Evolutionary conservation across 92 coral and sea anemone species (phyloP).

Genomic region (Diadumene lineata): DNA sequence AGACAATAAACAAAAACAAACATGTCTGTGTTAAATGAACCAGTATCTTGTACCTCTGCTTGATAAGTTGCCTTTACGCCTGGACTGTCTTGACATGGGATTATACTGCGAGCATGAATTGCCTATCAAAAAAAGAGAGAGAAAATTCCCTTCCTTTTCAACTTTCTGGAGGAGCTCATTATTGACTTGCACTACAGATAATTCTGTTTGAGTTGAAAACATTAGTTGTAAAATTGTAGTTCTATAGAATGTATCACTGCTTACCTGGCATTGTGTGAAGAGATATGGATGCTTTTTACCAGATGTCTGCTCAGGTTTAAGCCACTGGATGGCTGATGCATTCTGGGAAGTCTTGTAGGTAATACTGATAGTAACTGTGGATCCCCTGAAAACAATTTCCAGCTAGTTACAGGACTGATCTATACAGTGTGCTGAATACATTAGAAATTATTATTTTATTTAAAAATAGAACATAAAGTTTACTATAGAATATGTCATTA

Average conservation of each 20-base stretch:
- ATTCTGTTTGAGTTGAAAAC: too few relatives aligned
- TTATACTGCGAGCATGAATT: conserved; percentile 85
- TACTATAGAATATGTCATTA: too few relatives aligned
- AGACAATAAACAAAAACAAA: too few relatives aligned
- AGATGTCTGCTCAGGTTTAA: conserved; percentile 81
- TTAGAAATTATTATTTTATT: too few relatives aligned
- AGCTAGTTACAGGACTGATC: neutral
- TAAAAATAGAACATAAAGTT: too few relatives aligned
- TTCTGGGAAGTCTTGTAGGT: conserved; percentile 69
- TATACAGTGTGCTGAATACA: neutral
- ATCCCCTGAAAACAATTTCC: conserved; percentile 61
- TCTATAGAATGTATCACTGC: neutral
- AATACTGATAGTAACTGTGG: conserved; percentile 48
- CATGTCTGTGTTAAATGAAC: too few relatives aligned
- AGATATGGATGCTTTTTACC: conserved; percentile 79
- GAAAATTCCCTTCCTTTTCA: too few relatives aligned
- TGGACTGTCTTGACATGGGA: conserved; percentile 89
- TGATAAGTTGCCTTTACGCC: conserved; percentile 68
- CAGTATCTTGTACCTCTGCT: conserved; percentile 86
- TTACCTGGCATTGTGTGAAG: conserved; percentile 88
- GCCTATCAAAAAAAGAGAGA: conserved; percentile 37
- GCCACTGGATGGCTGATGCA: conserved; percentile 83
- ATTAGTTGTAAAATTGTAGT: too few relatives aligned
- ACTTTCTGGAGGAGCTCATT: too few relatives aligned
- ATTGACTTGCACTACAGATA: too few relatives aligned